These are phyloP conservation scores for Anolis carolinensis DNA, from an alignment of 2,113 vertebrate genomes.

Conservation along the genomic window DNA sequence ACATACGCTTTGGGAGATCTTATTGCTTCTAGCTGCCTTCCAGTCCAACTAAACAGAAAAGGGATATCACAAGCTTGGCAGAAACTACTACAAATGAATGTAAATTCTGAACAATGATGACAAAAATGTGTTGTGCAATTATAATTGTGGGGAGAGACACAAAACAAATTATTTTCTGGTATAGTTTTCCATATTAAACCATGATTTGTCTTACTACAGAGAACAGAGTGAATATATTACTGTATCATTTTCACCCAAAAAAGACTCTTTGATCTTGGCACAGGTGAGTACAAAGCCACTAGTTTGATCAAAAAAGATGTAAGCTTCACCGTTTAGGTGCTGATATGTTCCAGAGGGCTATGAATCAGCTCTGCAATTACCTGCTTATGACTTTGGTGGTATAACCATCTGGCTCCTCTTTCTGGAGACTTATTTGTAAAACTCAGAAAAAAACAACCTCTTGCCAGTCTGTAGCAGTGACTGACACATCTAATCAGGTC, in stretches of 20 bases:
- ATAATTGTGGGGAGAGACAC: not conserved
- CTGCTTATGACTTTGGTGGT: slow-evolving; percentile 50
- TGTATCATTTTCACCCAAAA: not conserved
- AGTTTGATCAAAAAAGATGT: slow-evolving; percentile 26
- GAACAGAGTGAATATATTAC: slow-evolving; percentile 1
- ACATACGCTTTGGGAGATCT: slow-evolving; percentile 30
- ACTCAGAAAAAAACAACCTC: slow-evolving; percentile 35
- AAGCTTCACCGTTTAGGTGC: slow-evolving; percentile 19
- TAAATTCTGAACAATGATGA: not conserved
- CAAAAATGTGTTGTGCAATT: not conserved
- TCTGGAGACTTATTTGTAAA: slow-evolving; percentile 36
- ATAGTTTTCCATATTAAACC: not conserved
- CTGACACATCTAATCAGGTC: slow-evolving; percentile 33
- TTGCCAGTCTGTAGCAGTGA: slow-evolving; percentile 19
- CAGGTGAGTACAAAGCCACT: slow-evolving; percentile 19
- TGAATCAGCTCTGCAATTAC: slow-evolving; percentile 58
- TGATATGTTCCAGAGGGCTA: slow-evolving; percentile 30
- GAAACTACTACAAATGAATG: slow-evolving; percentile 12
- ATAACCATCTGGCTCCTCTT: slow-evolving; percentile 55
- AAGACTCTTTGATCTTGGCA: not conserved
- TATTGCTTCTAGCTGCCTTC: not conserved
- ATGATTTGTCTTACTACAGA: slow-evolving; percentile 5
- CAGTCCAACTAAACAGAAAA: not conserved
- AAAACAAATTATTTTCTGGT: not conserved
- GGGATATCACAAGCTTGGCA: not conserved